Evolutionary conservation across 2,888 invertebrate genomes (phyloP).

Genomic region (Lithophane socia): DNA sequence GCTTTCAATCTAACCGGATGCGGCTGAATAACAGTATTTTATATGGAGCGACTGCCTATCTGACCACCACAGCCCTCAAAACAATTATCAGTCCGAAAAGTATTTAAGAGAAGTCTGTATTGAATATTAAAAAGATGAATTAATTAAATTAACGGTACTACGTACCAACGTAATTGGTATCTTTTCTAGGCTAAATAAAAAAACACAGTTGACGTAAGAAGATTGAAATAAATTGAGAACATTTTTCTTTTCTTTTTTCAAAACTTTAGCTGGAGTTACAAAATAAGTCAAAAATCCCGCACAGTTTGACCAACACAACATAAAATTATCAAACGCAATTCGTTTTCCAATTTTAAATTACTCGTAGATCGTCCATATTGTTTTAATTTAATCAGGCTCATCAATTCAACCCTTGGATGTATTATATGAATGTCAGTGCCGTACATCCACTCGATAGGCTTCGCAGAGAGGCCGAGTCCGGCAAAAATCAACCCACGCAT

Average conservation of each 20-base stretch:
- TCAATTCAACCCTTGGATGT: slow-evolving; percentile 27
- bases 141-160: background rate
- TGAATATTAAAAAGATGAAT: background rate
- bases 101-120: background rate
- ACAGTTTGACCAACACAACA: background rate
- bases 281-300: background rate
- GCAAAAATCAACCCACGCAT: slow-evolving; percentile 19
- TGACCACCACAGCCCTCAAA: too few species aligned
- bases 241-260: background rate
- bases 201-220: background rate
- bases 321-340: slow-evolving; percentile 8
- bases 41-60: too few species aligned
- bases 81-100: background rate
- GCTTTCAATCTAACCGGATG: too few species aligned
- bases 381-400: slow-evolving; percentile 44
- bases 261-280: background rate
- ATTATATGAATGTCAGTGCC: slow-evolving; percentile 49
- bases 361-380: slow-evolving; percentile 35
- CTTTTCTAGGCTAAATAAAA: background rate
- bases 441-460: slow-evolving; percentile 34
- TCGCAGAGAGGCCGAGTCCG: slow-evolving; percentile 18
- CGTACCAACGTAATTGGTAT: too few species aligned
- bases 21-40: too few species aligned
- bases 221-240: background rate
- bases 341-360: slow-evolving; percentile 30